Base-by-base conservation (phyloP, 2,888 invertebrate species). In the Poecilobothrus nobilitatus region DNA sequence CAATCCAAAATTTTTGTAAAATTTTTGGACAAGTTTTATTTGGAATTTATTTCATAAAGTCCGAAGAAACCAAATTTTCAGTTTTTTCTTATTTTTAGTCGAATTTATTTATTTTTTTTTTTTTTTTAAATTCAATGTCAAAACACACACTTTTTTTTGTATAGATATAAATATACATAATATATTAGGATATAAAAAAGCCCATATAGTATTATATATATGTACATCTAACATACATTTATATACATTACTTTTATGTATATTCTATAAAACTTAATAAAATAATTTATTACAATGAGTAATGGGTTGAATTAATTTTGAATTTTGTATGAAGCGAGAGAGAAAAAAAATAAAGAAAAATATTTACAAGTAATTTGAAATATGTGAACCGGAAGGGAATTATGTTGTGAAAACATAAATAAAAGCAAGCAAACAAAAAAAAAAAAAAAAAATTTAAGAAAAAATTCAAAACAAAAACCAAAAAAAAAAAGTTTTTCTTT, bases 221-320 rank as follows among this genome's bases (percentile, higher is more conserved):
- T 12, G 2, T 5, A 12, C 15, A 41, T 41, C 9, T 41, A 41
- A 41, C 15, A 41, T 41, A 41, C 9, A 41, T 41, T 41, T 41
- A 41, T 41, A 15, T 41, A 41, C 12, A 41, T 41, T 12, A 5
- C 5, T 27, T 12, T 41, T 41, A 41, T 15, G 41, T 41, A 15
- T 41, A 41, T 41, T 12, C 41, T 15, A 41, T 15, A 41, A 27
- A 53, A 53, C 18, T 53, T 53, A 53, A 53, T 53, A 53, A 53
- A 53, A 53, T 53, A 53, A 53, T 53, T 53, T 53, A 53, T 53
- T 53, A 53, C 53, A 18, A 53, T 53, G 53, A 53, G 53, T 53
- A 53, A 53, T 53, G 53, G 53, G 18, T 53, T 53, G 53, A 53
- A 53, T 53, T 53, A 27, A 53, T 53, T 53, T 53, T n/a, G n/a